These are phyloP conservation scores for Megalops cyprinoides DNA, from an alignment of 2,797 vertebrate genomes.

Conservation along the genomic window DNA sequence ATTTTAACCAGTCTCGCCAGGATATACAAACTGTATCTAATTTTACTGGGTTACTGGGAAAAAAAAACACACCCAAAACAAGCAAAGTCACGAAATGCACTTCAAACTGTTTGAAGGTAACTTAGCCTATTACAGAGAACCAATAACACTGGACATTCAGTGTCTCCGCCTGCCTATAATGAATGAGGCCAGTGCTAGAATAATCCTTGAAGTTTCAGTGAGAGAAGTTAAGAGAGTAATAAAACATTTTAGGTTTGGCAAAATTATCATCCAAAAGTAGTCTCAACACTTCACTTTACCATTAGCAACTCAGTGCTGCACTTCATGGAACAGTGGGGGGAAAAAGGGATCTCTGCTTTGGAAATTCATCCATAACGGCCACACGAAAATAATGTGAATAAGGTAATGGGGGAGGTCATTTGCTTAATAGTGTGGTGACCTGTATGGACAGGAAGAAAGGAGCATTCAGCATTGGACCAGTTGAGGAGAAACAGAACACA, in stretches of 20 bases:
- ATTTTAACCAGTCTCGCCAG: conserved; percentile 20
- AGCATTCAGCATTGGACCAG: too few relatives aligned
- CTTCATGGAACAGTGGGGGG: too few relatives aligned
- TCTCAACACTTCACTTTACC: too few relatives aligned
- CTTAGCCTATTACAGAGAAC: not conserved
- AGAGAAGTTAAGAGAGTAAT: too few relatives aligned
- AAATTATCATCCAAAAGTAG: too few relatives aligned
- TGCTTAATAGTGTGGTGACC: not conserved
- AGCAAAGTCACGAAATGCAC: not conserved
- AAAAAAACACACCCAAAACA: too few relatives aligned
- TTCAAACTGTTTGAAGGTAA: not conserved
- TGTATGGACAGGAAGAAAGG: not conserved
- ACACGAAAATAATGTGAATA: too few relatives aligned
- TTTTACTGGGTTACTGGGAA: not conserved
- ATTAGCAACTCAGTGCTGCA: too few relatives aligned
- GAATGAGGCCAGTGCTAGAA: not conserved
- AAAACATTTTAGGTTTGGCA: not conserved
- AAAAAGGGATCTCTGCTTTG: too few relatives aligned
- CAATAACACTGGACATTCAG: not conserved
- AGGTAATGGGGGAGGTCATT: too few relatives aligned
- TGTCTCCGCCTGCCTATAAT: not conserved
- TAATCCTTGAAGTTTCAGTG: not conserved
- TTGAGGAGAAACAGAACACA: not conserved
- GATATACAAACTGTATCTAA: not conserved
- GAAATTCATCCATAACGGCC: too few relatives aligned